Evolutionary conservation across 2,113 vertebrate species (phyloP).

Genomic region (Turnix velox): DNA sequence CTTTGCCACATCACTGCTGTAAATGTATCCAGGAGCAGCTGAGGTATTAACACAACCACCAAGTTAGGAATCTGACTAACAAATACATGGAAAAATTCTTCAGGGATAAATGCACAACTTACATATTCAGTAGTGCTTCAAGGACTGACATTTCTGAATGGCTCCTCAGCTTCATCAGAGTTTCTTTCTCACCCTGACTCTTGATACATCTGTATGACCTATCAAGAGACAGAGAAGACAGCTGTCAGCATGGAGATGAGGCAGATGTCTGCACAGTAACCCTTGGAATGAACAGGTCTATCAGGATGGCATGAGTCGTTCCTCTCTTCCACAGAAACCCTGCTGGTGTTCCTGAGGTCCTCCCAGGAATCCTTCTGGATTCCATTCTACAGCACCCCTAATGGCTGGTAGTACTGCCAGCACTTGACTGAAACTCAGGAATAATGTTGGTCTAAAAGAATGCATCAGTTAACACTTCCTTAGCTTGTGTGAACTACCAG

Average conservation of each 20-base stretch:
- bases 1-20: constrained; percentile 26
- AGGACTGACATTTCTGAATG: constrained; percentile 8
- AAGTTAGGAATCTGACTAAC: constrained; percentile 50
- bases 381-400: not conserved
- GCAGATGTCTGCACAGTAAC: not conserved
- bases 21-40: constrained; percentile 20
- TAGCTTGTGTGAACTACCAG: not conserved
- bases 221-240: not conserved
- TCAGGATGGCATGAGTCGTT: not conserved
- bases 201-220: not conserved
- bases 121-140: constrained; percentile 35
- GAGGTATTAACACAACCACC: not conserved
- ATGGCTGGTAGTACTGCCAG: not conserved
- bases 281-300: not conserved
- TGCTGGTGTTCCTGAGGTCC: not conserved
- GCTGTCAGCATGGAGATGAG: not conserved
- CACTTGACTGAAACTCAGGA: not conserved
- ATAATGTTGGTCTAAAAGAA: not conserved
- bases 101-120: constrained; percentile 45
- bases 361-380: not conserved
- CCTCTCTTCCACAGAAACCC: not conserved
- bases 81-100: constrained; percentile 49
- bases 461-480: not conserved
- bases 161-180: not conserved
- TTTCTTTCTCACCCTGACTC: not conserved